Evolutionary conservation across 2,888 invertebrate species (phyloP).

Genomic region (Lasioglossum malachurum): DNA sequence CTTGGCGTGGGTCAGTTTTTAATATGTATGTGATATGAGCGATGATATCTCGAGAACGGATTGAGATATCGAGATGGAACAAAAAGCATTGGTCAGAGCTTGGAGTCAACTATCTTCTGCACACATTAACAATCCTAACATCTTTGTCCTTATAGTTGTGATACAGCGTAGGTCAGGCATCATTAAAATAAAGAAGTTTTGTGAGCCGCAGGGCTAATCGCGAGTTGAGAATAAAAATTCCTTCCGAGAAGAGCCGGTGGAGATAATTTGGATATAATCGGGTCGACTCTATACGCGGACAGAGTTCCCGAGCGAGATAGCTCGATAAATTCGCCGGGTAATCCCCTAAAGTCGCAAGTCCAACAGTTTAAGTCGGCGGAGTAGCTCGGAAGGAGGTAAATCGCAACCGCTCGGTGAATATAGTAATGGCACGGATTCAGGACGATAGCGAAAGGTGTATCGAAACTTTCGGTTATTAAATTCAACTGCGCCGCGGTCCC

Average conservation of each 20-base stretch:
- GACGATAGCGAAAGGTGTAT: constrained; percentile 66
- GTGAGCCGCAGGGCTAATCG: neutral
- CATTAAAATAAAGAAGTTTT: neutral
- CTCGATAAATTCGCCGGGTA: constrained; percentile 76
- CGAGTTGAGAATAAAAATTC: constrained; percentile 18
- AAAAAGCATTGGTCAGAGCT: neutral
- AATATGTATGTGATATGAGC: neutral
- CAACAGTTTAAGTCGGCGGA: constrained; percentile 81
- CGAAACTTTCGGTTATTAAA: constrained; percentile 75
- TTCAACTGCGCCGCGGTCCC: constrained; percentile 47
- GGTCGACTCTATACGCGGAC: constrained; percentile 72
- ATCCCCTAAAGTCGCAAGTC: constrained; percentile 83
- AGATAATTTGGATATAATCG: constrained; percentile 75
- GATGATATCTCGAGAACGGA: neutral
- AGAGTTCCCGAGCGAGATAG: constrained; percentile 83
- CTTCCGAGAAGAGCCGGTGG: constrained; percentile 23
- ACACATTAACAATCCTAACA: too few relatives aligned
- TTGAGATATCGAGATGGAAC: neutral
- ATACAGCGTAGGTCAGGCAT: neutral
- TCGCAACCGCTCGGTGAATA: constrained; percentile 70
- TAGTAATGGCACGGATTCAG: constrained; percentile 77
- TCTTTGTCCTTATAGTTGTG: too few relatives aligned
- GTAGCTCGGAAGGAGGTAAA: constrained; percentile 65
- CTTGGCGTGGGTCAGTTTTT: neutral
- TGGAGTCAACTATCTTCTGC: too few relatives aligned